Percentiles rank a stretch among this genome's conserved stretches.
These are phyloP conservation scores for Neostethus bicornis DNA, from an alignment of 2,797 vertebrate species.

Conservation along the genomic window DNA sequence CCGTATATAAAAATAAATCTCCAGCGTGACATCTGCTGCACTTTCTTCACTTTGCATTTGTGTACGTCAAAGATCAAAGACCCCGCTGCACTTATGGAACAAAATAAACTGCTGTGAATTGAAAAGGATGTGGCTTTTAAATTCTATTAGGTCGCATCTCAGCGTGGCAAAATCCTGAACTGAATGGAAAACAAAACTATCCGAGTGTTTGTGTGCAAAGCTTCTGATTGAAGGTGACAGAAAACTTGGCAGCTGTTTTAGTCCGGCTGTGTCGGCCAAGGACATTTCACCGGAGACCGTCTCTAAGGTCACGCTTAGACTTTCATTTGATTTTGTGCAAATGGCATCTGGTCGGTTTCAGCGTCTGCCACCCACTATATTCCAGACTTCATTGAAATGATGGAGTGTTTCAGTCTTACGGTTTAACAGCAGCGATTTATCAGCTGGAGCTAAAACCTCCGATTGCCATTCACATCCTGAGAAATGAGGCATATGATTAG, in stretches of 20 bases:
- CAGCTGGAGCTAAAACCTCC: slow-evolving; percentile 45
- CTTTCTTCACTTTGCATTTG: slow-evolving; percentile 9
- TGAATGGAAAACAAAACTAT: background rate
- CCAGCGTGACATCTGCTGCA: slow-evolving; percentile 29
- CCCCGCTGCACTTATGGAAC: slow-evolving; percentile 14
- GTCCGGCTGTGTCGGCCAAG: slow-evolving; percentile 55
- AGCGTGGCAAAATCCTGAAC: slow-evolving; percentile 22
- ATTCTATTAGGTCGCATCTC: slow-evolving; percentile 27
- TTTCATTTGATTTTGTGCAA: slow-evolving; percentile 45
- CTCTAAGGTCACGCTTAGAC: slow-evolving; percentile 11
- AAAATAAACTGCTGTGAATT: slow-evolving; percentile 54
- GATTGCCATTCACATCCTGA: slow-evolving; percentile 64
- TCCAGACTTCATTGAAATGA: slow-evolving; percentile 48
- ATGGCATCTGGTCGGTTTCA: slow-evolving; percentile 22
- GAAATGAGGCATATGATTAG: slow-evolving; percentile 65
- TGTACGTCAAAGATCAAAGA: slow-evolving; percentile 44
- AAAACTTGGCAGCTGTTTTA: slow-evolving; percentile 62
- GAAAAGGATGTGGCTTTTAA: slow-evolving; percentile 39
- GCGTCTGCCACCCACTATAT: slow-evolving; percentile 17
- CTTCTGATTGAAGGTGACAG: slow-evolving; percentile 63
- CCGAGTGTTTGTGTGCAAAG: slow-evolving; percentile 45
- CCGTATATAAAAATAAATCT: slow-evolving; percentile 20
- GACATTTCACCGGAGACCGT: slow-evolving; percentile 55
- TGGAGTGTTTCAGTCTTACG: slow-evolving; percentile 41
- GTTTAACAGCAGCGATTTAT: slow-evolving; percentile 53